phyloP scores from a whole-genome alignment of 2,888 invertebrate genomes.

The Aspidiotus rigidus region DNA sequence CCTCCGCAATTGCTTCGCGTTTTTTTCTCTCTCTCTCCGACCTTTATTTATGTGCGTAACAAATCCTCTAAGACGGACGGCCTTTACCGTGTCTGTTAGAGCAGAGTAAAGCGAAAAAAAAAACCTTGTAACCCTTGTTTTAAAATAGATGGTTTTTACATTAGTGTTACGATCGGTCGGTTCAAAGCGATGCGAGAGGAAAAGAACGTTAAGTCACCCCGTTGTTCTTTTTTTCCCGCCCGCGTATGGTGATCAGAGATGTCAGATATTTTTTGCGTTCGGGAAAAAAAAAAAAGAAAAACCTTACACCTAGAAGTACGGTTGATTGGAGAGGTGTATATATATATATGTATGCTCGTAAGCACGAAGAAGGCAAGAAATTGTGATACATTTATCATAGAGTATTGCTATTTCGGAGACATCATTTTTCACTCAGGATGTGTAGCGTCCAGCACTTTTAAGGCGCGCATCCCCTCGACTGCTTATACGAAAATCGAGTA shows the following conservation, averaged over 20 bases:
- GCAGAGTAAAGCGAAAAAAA: conserved; percentile 14
- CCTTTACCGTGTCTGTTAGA: conserved; percentile 27
- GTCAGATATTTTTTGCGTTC: too few species aligned
- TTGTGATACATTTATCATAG: conserved; percentile 37
- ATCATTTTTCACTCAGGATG: conserved; percentile 39
- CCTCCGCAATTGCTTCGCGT: conserved; percentile 16
- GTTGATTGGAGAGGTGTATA: not conserved
- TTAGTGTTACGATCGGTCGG: conserved; percentile 25
- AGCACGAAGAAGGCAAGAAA: conserved; percentile 13
- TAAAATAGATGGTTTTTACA: conserved; percentile 34
- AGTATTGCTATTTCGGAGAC: conserved; percentile 38
- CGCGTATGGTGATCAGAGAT: too few species aligned
- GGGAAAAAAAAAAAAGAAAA: too few species aligned
- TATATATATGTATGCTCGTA: not conserved
- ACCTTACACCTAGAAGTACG: not conserved
- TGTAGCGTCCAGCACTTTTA: conserved; percentile 7
- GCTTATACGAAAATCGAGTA: too few species aligned
- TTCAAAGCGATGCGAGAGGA: conserved; percentile 1
- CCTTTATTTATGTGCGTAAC: conserved; percentile 32
- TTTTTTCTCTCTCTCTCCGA: conserved; percentile 19
- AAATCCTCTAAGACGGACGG: conserved; percentile 27
- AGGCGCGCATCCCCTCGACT: too few species aligned
- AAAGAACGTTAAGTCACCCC: conserved; percentile 8
- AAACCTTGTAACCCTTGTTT: conserved; percentile 30
- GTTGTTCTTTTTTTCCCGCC: not conserved